Evolutionary conservation across 2,113 vertebrate species (phyloP).

Genomic region (Pardalotus punctatus): DNA sequence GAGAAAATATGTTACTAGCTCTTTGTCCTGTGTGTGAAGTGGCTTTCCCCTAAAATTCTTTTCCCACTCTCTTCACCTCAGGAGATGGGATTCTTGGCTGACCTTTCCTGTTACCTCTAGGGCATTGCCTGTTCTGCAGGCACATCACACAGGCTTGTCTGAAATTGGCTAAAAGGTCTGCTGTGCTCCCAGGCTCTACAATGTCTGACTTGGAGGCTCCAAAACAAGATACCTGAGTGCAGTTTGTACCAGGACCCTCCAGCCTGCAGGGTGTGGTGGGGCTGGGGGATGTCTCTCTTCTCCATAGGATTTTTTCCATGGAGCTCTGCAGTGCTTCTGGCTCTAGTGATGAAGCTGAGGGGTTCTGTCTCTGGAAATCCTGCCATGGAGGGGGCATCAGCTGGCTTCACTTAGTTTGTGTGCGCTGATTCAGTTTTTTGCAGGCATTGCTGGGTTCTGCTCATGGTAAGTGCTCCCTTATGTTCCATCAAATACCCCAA

Average conservation of each 20-base stretch:
- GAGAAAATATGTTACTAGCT: neutral
- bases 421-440: neutral
- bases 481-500: neutral
- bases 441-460: neutral
- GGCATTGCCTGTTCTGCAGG: neutral
- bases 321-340: neutral
- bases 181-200: neutral
- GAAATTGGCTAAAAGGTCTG: neutral
- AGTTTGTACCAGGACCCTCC: neutral
- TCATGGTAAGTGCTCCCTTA: neutral
- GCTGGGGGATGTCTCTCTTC: neutral
- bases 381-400: neutral
- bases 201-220: neutral
- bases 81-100: slow-evolving; percentile 19
- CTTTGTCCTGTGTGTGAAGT: neutral
- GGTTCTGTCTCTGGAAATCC: neutral
- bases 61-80: neutral
- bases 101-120: neutral
- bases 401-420: neutral
- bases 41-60: neutral
- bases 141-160: neutral
- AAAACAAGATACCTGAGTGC: neutral
- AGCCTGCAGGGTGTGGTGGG: neutral
- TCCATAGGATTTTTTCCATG: accelerated
- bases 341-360: neutral